A percentile compares a stretch with the other conserved stretches of the same genome.
phyloP scores from a whole-genome alignment of 1,140 invertebrate genomes.

The Leptinotarsa texana region DNA sequence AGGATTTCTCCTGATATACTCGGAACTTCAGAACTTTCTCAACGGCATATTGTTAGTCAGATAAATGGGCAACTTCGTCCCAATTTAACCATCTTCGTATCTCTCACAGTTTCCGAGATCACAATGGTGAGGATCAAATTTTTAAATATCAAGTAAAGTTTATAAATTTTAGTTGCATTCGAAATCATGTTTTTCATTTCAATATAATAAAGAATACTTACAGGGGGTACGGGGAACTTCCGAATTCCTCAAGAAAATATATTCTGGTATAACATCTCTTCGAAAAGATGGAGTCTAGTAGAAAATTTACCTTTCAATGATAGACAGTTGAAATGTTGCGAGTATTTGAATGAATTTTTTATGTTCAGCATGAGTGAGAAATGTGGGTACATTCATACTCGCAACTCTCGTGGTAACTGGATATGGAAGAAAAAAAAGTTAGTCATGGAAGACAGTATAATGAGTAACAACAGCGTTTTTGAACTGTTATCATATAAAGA shows the following conservation, averaged over 20 bases:
- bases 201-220: neutral
- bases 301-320: neutral
- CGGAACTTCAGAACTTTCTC: no score
- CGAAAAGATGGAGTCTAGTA: slow-evolving; percentile 30
- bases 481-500: slow-evolving; percentile 38
- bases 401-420: slow-evolving; percentile 20
- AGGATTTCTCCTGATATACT: no score
- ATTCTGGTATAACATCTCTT: slow-evolving; percentile 44
- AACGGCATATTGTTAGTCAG: no score
- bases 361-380: slow-evolving; percentile 39
- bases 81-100: no score
- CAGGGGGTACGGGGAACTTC: slow-evolving; percentile 47
- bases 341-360: slow-evolving; percentile 39
- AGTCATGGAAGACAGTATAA: slow-evolving; percentile 28
- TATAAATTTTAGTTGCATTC: no score
- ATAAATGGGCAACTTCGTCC: no score
- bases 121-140: no score
- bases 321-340: slow-evolving; percentile 46
- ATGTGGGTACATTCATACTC: slow-evolving; percentile 39
- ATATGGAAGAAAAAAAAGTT: slow-evolving; percentile 19
- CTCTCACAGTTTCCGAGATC: no score
- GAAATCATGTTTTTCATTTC: no score
- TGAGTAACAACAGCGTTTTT: slow-evolving; percentile 32
- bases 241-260: slow-evolving; percentile 47
- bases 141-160: no score